Conservation (phyloP, 2,888 invertebrate genomes). For the Digitonthophagus gazella region DNA sequence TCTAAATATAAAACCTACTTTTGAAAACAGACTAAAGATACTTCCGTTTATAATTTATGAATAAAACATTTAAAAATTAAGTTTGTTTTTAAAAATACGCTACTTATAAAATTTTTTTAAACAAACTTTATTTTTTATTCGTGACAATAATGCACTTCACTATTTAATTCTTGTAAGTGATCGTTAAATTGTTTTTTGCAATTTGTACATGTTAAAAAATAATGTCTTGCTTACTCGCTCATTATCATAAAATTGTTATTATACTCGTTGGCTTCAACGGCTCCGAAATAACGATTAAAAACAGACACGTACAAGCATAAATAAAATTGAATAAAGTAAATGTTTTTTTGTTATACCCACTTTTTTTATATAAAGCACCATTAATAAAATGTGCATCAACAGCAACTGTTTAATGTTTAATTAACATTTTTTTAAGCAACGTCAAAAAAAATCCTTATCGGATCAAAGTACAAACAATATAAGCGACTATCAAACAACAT, state of each 20-base stretch:
- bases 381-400: not conserved
- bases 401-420: not conserved
- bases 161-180: no score
- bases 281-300: not conserved
- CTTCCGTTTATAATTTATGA: no score
- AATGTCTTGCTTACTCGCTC: not conserved
- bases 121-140: no score
- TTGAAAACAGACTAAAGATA: not conserved
- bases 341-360: not conserved
- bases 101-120: no score
- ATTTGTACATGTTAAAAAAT: not conserved
- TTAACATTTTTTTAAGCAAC: not conserved
- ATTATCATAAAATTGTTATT: not conserved
- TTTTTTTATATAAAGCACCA: not conserved
- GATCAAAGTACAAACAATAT: not conserved
- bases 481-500: not conserved
- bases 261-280: not conserved
- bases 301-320: not conserved
- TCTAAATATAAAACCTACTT: not conserved
- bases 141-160: no score
- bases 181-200: not conserved
- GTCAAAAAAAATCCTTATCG: not conserved
- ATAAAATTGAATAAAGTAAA: not conserved
- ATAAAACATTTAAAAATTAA: no score
- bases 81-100: not conserved